Evolutionary conservation across 1,140 invertebrate genomes (phyloP), one percentile per base, ranked within the genome.

Genomic region (Neuroterus valhalla): DNA sequence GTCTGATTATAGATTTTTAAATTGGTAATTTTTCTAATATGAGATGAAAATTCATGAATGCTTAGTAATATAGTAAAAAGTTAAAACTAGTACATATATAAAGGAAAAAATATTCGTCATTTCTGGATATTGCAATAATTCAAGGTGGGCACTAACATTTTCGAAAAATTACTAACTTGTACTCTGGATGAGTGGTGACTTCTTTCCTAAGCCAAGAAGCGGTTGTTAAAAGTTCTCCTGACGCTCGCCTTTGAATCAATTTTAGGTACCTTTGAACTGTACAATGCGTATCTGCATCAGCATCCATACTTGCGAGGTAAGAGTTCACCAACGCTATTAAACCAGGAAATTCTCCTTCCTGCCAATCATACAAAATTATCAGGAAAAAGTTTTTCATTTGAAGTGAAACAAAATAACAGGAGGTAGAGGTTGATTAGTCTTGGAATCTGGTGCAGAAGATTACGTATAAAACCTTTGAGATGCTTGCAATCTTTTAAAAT

Each of bases 201-300:
- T 98, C 98, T 73, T 96, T 92, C 23, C 99, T 91, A 78, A 99
- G 95, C 97, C 97, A 99, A 31, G 94, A 91, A 46, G 97, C 97
- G 78, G 96, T 96, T 48, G 97, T 99, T 79, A 93, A 90, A 15
- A 96, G 91, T 84, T 96, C 94, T 77, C 97, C 97, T 78, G 95
- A 94, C 10, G 98, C 98, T 81, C 98, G 92, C 77, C 94, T 92
- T 85, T 97, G 94, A 86, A 99, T 99, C 50, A 99, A 93, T 85
- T 96, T 96, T 67, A 99, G 92, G 91, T 99, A 99, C 89, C 99
- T 96, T 88, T 97, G 95, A 80, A 99, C 96, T 4, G 97, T 98
- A 90, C 98, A 99, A 85, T 98, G 96, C 26, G 97, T 98, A 87
- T 98, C 97, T 6, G 97, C 96, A 91, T 99, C 98, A 55, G 98